Conservation (phyloP, 2,113 vertebrate genomes). For the Manacus vitellinus region DNA sequence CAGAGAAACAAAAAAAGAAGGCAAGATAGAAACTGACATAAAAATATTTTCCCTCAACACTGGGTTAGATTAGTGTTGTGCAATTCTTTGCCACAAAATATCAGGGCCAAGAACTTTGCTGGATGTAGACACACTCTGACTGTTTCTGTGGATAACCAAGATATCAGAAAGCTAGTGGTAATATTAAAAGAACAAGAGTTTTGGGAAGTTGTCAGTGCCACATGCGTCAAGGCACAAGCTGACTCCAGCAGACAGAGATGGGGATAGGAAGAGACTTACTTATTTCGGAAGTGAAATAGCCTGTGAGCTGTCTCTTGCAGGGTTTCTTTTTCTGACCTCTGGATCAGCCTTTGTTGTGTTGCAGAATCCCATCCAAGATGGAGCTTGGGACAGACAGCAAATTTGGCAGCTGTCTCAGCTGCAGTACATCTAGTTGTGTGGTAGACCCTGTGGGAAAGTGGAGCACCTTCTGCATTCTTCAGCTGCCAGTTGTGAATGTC, state of each 20-base stretch:
- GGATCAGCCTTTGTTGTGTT: not conserved
- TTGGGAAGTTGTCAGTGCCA: conserved; percentile 23
- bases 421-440: not conserved
- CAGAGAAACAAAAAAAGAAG: not conserved
- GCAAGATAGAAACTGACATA: not conserved
- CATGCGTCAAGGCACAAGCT: conserved; percentile 10
- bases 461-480: not conserved
- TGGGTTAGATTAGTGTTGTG: conserved; percentile 33
- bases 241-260: conserved; percentile 3
- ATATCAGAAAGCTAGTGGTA: conserved; percentile 41
- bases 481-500: not conserved
- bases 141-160: conserved; percentile 45
- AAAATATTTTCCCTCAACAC: conserved; percentile 22
- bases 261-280: conserved; percentile 7
- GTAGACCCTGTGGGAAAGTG: not conserved
- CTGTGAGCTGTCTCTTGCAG: not conserved
- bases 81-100: conserved; percentile 55
- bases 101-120: conserved; percentile 46
- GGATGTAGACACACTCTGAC: not conserved
- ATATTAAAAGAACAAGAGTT: conserved; percentile 20
- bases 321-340: conserved; percentile 26
- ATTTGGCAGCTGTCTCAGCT: not conserved
- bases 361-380: not conserved
- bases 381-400: not conserved
- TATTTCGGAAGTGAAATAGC: not conserved